Evolutionary conservation across 2,797 vertebrate species (phyloP).

Genomic region (Lateolabrax maculatus): DNA sequence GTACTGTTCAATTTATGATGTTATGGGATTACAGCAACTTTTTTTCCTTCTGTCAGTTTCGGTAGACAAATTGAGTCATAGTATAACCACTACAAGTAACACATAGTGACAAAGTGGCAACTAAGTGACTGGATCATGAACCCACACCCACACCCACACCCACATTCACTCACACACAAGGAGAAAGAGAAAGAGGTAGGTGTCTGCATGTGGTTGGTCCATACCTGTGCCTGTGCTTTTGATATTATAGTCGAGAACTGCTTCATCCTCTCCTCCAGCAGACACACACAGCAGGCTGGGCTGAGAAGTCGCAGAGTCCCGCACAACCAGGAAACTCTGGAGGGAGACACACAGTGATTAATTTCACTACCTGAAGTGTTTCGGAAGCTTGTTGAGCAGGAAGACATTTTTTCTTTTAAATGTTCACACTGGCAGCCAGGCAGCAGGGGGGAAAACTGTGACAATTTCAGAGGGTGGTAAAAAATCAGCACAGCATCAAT

Average conservation of each 20-base stretch:
- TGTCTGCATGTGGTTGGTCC: neutral
- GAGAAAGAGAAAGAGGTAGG: neutral
- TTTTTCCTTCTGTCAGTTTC: neutral
- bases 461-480: neutral
- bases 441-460: neutral
- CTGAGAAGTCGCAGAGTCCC: conserved; percentile 65
- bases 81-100: neutral
- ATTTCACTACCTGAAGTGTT: conserved; percentile 25
- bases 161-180: neutral
- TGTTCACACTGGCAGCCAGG: conserved; percentile 6
- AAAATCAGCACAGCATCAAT: neutral
- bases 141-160: neutral
- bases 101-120: neutral
- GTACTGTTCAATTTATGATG: neutral
- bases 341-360: conserved; percentile 58
- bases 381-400: conserved; percentile 32
- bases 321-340: conserved; percentile 86
- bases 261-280: conserved; percentile 63
- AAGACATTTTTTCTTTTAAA: conserved; percentile 11
- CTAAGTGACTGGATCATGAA: neutral
- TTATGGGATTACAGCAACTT: neutral
- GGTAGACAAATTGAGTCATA: neutral
- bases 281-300: conserved; percentile 83
- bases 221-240: conserved; percentile 73
- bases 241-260: conserved; percentile 76